These are phyloP conservation scores for Drosophila paulistorum DNA, from an alignment of 1,140 invertebrate genomes.

Conservation along the genomic window DNA sequence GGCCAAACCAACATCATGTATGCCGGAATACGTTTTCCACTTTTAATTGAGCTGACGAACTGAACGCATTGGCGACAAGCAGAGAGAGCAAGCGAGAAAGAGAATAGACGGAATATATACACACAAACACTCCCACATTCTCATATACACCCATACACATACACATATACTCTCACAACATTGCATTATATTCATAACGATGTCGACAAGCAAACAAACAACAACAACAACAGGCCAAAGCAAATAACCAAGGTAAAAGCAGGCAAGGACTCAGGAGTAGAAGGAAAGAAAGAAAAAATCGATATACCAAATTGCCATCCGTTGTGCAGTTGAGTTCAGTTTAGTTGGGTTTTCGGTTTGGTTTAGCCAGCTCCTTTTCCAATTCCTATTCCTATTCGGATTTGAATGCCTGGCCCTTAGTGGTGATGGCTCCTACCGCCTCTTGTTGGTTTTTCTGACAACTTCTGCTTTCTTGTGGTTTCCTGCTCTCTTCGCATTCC, in stretches of 20 bases:
- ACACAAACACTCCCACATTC: not conserved
- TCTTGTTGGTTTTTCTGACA: slow-evolving; percentile 3
- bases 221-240: slow-evolving; percentile 39
- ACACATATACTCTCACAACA: not conserved
- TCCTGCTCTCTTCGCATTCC: not conserved
- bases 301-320: slow-evolving; percentile 55
- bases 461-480: slow-evolving; percentile 6
- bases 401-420: not conserved
- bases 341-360: slow-evolving; percentile 9
- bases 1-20: slow-evolving; percentile 17
- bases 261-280: not conserved
- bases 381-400: slow-evolving; percentile 6
- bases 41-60: slow-evolving; percentile 55
- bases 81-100: not conserved
- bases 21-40: slow-evolving; percentile 48
- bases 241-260: slow-evolving; percentile 39
- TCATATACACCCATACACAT: not conserved
- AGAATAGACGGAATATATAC: not conserved
- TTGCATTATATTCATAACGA: slow-evolving; percentile 47
- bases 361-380: slow-evolving; percentile 1
- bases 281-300: slow-evolving; percentile 41
- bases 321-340: slow-evolving; percentile 26
- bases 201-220: slow-evolving; percentile 20
- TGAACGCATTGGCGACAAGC: slow-evolving; percentile 5
- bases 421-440: not conserved